phyloP scores from a whole-genome alignment of 37 sponge, comb jelly and placozoan species.

The Axinella damicornis region DNA sequence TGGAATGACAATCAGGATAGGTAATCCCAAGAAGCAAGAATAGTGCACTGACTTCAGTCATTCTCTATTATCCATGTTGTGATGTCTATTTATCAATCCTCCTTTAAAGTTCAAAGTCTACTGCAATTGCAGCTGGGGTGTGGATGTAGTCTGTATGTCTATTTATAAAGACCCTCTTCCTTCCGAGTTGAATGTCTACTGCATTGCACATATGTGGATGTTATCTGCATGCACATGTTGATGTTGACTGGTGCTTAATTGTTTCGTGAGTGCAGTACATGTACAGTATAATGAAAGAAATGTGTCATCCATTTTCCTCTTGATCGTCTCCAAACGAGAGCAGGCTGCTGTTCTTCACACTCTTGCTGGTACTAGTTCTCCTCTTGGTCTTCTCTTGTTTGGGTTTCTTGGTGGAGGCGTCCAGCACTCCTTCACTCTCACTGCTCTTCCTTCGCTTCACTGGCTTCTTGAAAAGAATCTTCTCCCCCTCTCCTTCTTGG shows the following conservation, averaged over 20 bases:
- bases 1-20: conserved; percentile 67
- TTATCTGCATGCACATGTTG: no score
- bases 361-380: not conserved
- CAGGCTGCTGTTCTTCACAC: conserved; percentile 56
- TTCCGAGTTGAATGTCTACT: no score
- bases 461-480: conserved; percentile 56
- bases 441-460: conserved; percentile 43
- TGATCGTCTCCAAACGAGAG: conserved; percentile 71
- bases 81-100: no score
- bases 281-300: not conserved
- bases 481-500: not conserved
- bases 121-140: no score
- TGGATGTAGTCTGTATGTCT: no score
- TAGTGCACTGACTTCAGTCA: no score
- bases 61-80: no score
- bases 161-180: no score
- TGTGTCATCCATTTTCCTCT: not conserved
- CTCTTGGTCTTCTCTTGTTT: not conserved
- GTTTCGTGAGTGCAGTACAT: not conserved
- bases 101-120: no score
- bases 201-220: no score
- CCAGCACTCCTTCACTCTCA: conserved; percentile 33
- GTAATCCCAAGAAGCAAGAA: conserved; percentile 5
- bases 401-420: conserved; percentile 30
- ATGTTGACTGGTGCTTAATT: no score